These are phyloP conservation scores for Otus sunia DNA, from an alignment of 2,113 vertebrate genomes.

Conservation along the genomic window DNA sequence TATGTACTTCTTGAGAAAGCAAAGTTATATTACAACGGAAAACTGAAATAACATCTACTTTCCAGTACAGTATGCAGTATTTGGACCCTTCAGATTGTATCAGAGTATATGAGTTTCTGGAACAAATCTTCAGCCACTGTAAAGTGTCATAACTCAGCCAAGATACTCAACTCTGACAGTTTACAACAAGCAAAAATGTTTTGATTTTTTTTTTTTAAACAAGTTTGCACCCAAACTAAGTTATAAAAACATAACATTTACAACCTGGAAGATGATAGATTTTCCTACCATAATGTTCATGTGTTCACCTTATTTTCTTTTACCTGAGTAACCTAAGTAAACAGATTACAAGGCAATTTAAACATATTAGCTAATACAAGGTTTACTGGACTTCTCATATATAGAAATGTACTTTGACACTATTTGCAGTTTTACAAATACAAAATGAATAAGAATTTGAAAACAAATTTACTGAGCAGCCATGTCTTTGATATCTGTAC, in stretches of 20 bases:
- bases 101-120: not conserved
- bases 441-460: slow-evolving; percentile 37
- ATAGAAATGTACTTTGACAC: slow-evolving; percentile 50
- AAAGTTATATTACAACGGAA: not conserved
- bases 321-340: slow-evolving; percentile 76
- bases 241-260: slow-evolving; percentile 20
- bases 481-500: slow-evolving; percentile 33
- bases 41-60: not conserved
- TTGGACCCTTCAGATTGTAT: slow-evolving; percentile 15
- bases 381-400: slow-evolving; percentile 33
- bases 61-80: not conserved
- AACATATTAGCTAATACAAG: slow-evolving; percentile 36
- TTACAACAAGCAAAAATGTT: not conserved
- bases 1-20: slow-evolving; percentile 38
- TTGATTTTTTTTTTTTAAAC: not conserved
- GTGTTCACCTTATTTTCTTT: slow-evolving; percentile 34
- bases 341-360: slow-evolving; percentile 64
- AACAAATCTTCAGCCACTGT: not conserved
- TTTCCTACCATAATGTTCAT: slow-evolving; percentile 20
- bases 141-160: not conserved
- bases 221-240: slow-evolving; percentile 9
- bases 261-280: slow-evolving; percentile 53
- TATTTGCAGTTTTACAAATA: slow-evolving; percentile 55
- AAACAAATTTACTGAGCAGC: slow-evolving; percentile 51
- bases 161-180: not conserved